Evolutionary conservation across 2,797 vertebrate genomes (phyloP).

Genomic region (Calcarius lapponicus): DNA sequence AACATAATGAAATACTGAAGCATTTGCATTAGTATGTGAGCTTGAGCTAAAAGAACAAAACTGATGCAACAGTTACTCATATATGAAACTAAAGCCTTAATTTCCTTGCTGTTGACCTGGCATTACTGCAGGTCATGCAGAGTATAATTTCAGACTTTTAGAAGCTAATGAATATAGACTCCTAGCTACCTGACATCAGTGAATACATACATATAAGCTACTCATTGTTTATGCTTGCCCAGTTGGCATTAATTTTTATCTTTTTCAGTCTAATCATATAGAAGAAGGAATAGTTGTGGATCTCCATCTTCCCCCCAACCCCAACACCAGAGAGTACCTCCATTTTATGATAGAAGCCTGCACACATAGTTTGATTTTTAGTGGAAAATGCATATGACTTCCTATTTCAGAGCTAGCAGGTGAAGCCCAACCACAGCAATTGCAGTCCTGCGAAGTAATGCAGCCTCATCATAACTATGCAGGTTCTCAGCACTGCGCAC

Average conservation of each 20-base stretch:
- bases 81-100: background rate
- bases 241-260: background rate
- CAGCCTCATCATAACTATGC: background rate
- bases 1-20: conserved; percentile 15
- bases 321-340: background rate
- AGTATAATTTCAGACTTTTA: background rate
- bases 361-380: background rate
- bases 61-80: conserved; percentile 7
- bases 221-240: background rate
- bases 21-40: background rate
- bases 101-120: background rate
- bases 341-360: background rate
- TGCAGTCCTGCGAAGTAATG: background rate
- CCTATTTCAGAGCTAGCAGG: background rate
- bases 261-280: background rate
- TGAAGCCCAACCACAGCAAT: background rate
- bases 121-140: background rate
- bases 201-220: background rate
- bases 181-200: background rate
- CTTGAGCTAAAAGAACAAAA: conserved; percentile 23
- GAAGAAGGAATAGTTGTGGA: background rate
- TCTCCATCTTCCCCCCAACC: background rate
- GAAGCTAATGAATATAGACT: background rate
- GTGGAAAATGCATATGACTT: background rate
- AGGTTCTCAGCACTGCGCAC: background rate